Conservation (phyloP, 2,888 invertebrate species). For the Leptinotarsa rubiginosa region DNA sequence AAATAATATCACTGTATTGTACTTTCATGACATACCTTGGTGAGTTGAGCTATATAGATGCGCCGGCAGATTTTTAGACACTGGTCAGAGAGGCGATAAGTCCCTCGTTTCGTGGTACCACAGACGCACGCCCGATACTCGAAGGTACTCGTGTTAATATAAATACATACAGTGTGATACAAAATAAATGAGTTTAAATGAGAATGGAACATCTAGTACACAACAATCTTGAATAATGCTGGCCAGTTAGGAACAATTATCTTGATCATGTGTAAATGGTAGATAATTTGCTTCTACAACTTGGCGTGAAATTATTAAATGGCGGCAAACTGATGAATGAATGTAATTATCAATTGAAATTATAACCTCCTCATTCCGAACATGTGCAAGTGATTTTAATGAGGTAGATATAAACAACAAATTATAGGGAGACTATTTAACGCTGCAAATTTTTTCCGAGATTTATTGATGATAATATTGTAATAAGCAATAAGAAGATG, state of each 20-base stretch:
- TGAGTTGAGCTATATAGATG: too few relatives aligned
- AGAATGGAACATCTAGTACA: neutral
- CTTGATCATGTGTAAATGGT: slow-evolving; percentile 7
- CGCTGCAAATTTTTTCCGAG: neutral
- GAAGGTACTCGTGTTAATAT: too few relatives aligned
- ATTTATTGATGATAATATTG: slow-evolving; percentile 4
- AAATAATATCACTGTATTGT: too few relatives aligned
- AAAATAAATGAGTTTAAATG: too few relatives aligned
- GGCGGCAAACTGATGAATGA: slow-evolving; percentile 14
- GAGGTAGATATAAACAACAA: slow-evolving; percentile 14
- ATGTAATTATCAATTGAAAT: slow-evolving; percentile 17
- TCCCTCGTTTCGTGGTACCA: too few relatives aligned
- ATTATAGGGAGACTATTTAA: slow-evolving; percentile 15
- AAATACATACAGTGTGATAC: too few relatives aligned
- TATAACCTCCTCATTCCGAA: slow-evolving; percentile 5
- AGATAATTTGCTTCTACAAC: slow-evolving; percentile 1
- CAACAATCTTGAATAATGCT: neutral
- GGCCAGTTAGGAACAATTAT: slow-evolving; percentile 10
- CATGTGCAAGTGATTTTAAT: slow-evolving; percentile 19
- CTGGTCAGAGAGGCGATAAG: too few relatives aligned
- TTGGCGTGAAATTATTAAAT: slow-evolving; percentile 11
- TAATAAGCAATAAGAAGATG: neutral
- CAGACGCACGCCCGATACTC: too few relatives aligned
- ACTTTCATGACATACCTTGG: too few relatives aligned
- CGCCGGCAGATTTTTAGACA: too few relatives aligned